A percentile compares a stretch with the other conserved stretches of the same genome.
These are phyloP conservation scores for Enteromius thamalakanensis DNA, from an alignment of 2,797 vertebrate species.

Conservation along the genomic window DNA sequence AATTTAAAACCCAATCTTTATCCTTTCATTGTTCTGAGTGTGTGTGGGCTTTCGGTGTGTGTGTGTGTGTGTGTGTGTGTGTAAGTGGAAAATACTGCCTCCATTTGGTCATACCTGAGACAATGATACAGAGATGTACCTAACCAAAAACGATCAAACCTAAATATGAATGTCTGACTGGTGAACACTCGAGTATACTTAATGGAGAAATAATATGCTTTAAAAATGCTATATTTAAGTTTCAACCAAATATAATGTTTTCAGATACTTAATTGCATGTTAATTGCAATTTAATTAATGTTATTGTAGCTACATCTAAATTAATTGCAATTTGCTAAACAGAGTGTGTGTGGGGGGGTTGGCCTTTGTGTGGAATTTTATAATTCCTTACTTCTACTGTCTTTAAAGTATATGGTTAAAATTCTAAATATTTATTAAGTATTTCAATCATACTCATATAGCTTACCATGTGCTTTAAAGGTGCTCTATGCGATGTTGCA, in stretches of 20 bases:
- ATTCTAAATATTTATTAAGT: too few species aligned
- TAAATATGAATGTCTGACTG: neutral
- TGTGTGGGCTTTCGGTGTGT: constrained; percentile 30
- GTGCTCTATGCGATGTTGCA: too few species aligned
- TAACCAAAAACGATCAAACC: neutral
- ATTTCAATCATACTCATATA: too few species aligned
- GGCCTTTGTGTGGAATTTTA: neutral
- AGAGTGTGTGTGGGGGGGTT: neutral
- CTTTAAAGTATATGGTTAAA: neutral
- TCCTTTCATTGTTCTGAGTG: constrained; percentile 43
- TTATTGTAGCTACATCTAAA: too few species aligned
- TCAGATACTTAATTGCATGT: neutral
- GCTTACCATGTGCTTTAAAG: too few species aligned
- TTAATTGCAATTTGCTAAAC: neutral
- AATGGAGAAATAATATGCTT: neutral
- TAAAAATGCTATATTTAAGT: neutral
- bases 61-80: constrained; percentile 26
- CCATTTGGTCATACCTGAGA: constrained; percentile 64
- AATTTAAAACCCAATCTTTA: constrained; percentile 49
- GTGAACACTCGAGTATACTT: neutral
- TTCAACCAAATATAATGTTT: neutral
- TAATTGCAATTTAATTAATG: neutral
- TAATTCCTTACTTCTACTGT: neutral
- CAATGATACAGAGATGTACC: constrained; percentile 43
- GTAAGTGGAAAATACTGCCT: constrained; percentile 64